Conservation (phyloP, 2,888 invertebrate genomes). For the Aspidiotus rigidus region DNA sequence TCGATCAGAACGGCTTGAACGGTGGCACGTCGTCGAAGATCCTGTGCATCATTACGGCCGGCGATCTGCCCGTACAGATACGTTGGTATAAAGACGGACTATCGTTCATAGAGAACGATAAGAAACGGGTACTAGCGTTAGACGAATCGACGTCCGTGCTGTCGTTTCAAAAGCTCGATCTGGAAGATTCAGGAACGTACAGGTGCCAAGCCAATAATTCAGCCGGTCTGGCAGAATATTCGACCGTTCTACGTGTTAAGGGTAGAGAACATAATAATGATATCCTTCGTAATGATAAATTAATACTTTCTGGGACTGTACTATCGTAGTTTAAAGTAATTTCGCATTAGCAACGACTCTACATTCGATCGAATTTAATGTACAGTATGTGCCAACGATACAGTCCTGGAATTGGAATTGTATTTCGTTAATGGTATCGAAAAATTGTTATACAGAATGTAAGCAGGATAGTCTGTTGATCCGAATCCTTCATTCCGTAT, state of each 20-base stretch:
- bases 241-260: slow-evolving; percentile 50
- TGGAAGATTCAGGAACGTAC: slow-evolving; percentile 49
- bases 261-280: slow-evolving; percentile 42
- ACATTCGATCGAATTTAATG: too few relatives aligned
- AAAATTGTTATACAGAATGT: too few relatives aligned
- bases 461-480: too few relatives aligned
- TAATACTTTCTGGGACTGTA: too few relatives aligned
- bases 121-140: slow-evolving; percentile 36
- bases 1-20: slow-evolving; percentile 39
- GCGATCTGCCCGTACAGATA: slow-evolving; percentile 41
- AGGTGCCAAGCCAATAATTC: slow-evolving; percentile 51
- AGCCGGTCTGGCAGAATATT: slow-evolving; percentile 48
- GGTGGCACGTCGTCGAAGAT: slow-evolving; percentile 42
- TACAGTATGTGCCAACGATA: too few relatives aligned
- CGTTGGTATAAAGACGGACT: slow-evolving; percentile 42
- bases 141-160: slow-evolving; percentile 48
- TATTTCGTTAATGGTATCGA: too few relatives aligned
- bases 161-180: slow-evolving; percentile 45
- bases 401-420: too few relatives aligned
- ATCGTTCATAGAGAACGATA: slow-evolving; percentile 35
- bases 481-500: too few relatives aligned
- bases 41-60: slow-evolving; percentile 41
- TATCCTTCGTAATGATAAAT: too few relatives aligned
- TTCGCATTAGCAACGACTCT: too few relatives aligned
- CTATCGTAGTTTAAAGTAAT: too few relatives aligned